Base-by-base conservation (phyloP, 1,140 invertebrate genomes). In the Pomacea maculata region DNA sequence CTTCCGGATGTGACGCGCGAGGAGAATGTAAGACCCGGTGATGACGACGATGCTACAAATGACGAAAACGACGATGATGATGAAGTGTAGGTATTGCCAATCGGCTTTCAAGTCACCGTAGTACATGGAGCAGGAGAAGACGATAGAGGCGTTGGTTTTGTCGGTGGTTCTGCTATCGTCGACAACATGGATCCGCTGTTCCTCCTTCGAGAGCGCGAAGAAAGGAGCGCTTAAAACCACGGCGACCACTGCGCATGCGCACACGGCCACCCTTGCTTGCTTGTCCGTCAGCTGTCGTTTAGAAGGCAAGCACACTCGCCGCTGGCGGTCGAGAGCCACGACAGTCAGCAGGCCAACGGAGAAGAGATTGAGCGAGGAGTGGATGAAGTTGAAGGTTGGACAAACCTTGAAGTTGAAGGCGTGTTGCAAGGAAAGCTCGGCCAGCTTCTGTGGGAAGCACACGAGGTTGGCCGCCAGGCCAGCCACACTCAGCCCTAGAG, bases 391-490 rank as follows among this genome's bases (percentile, higher is more conserved):
- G 45, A 82, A 70, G 2, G 80, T 17, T 25, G 75, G 81, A 70
- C 85, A 86, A 10, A 81, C 7, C 10, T 63, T 54, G 14, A 19
- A 14, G 65, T 71, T 21, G 74, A 79, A 82, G 54, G 73, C 79
- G 65, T 67, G 75, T 12, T 74, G 80, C 17, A 78, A 75, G n/a
- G 67, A 21, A 57, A 86, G 78, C 73, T 89, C 88, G 61, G 85
- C 80, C 14, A 89, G 84, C 78, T 89, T 87, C 45, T 79, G 77
- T 0, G 86, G 85, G n/a, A 85, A 80, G 57, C 80, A 80, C 21
- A 87, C 29, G 3, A 54, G 12, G 68, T 84, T 85, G 57, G 82
- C 80, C 17, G 83, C 52, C 15, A 87, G 64, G 80, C 86, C 85
- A 21, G 83, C 74, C 29, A 79, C 70, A 14, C 85, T 83, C 54